These are phyloP conservation scores for Cettia cetti DNA, from an alignment of 2,113 vertebrate species.

Conservation along the genomic window DNA sequence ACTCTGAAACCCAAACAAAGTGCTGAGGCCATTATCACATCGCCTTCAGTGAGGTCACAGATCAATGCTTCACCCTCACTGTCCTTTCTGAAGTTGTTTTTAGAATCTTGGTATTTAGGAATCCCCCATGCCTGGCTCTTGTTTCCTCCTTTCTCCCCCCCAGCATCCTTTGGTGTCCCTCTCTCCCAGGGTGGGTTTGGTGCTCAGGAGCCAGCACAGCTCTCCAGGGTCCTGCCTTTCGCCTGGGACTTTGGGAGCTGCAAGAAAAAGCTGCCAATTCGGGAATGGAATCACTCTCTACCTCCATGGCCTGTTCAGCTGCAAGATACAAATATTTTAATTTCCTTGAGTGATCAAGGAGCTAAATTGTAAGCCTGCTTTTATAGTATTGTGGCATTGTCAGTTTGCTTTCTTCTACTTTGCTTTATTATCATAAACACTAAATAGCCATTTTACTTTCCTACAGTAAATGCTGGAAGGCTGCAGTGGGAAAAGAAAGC, in stretches of 20 bases:
- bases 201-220: neutral
- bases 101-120: neutral
- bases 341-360: neutral
- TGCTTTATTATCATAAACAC: neutral
- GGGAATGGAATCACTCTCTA: neutral
- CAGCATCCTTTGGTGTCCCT: neutral
- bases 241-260: neutral
- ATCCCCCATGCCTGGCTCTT: neutral
- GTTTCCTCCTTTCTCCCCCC: neutral
- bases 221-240: neutral
- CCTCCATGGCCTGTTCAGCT: neutral
- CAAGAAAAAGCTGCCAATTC: neutral
- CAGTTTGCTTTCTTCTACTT: neutral
- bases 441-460: neutral
- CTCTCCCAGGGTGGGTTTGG: rapidly evolving
- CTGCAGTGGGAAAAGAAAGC: neutral
- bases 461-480: neutral
- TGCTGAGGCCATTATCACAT: neutral
- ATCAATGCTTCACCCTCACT: neutral
- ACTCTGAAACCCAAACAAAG: neutral
- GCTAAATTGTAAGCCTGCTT: neutral
- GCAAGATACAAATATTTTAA: neutral
- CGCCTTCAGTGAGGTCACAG: neutral
- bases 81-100: neutral
- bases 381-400: neutral